Evolutionary conservation across 2,797 vertebrate genomes (phyloP), one percentile per base, ranked within the genome.

Genomic region (Choloepus didactylus): DNA sequence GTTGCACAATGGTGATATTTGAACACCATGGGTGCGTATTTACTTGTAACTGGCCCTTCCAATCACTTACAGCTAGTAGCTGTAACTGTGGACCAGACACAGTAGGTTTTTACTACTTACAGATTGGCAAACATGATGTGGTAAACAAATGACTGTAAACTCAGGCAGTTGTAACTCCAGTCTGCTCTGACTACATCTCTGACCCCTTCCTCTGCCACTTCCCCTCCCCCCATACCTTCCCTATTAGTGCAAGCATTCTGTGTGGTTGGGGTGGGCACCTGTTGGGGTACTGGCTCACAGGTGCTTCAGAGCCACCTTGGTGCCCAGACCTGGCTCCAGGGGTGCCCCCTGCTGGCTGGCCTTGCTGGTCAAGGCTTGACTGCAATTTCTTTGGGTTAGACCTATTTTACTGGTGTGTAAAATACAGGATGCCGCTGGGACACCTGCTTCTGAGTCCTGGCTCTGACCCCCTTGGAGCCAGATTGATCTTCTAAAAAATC

Each of bases 191-290:
- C 44, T 5, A 1, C 16, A 31, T 38, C 35, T 49, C 19, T 18
- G 5, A 81, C 35, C 35, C 35, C 23, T 19, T 25, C 5, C 31
- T 54, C 44, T 64, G 23, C 66, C 19, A 3, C 6, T 7, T 60
- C 3, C 35, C 16, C 4, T 41, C 67, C 10, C 16, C 19, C 0
- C 4, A 1, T 31, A 14, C 19, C 67, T 2, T 27, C n/a, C 35
- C 18, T 44, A 44, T 67, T 62, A 41, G 25, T 19, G 35, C 4
- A 6, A 15, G 44, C 25, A 18, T 27, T 66, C 46, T 44, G 25
- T 82, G 25, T 67, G 15, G 10, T 67, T 67, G 59, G 41, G 25
- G 38, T 64, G 21, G 21, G 41, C 8, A 18, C 23, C 51, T 35
- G 4, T 31, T 54, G 21, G 10, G 31, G 54, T 49, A 18, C 54